phyloP scores from a whole-genome alignment of 2,888 invertebrate species.

The Syritta pipiens region DNA sequence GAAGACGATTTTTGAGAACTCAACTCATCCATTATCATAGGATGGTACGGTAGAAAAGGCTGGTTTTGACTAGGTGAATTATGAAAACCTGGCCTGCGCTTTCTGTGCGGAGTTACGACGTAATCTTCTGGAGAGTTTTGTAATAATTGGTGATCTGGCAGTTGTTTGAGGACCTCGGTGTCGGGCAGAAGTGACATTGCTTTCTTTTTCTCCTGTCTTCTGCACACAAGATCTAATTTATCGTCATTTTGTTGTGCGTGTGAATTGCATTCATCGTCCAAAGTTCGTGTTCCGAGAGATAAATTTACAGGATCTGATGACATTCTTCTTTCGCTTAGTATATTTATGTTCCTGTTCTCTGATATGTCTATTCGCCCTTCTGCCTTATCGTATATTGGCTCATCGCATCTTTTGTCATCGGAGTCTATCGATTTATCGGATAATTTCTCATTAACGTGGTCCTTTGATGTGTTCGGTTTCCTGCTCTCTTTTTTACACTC shows the following conservation, averaged over 20 bases:
- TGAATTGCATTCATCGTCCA: conserved; percentile 78
- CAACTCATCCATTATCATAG: conserved; percentile 87
- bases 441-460: conserved; percentile 30
- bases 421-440: conserved; percentile 28
- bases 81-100: conserved; percentile 91
- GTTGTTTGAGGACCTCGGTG: conserved; percentile 81
- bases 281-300: conserved; percentile 83
- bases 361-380: conserved; percentile 34
- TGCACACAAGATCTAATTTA: conserved; percentile 73
- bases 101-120: conserved; percentile 92
- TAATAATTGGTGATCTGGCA: conserved; percentile 85
- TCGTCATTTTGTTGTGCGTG: conserved; percentile 75
- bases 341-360: conserved; percentile 51
- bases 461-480: conserved; percentile 43
- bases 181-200: conserved; percentile 85
- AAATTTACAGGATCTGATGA: conserved; percentile 92
- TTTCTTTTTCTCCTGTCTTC: conserved; percentile 80
- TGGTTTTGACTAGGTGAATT: conserved; percentile 93
- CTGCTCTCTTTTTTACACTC: conserved; percentile 54
- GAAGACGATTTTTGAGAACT: conserved; percentile 84
- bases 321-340: conserved; percentile 79
- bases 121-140: conserved; percentile 90
- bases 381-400: conserved; percentile 43
- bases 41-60: conserved; percentile 90
- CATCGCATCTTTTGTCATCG: conserved; percentile 49